phyloP scores from a whole-genome alignment of 2,888 invertebrate species.

The Parnassius orleans region DNA sequence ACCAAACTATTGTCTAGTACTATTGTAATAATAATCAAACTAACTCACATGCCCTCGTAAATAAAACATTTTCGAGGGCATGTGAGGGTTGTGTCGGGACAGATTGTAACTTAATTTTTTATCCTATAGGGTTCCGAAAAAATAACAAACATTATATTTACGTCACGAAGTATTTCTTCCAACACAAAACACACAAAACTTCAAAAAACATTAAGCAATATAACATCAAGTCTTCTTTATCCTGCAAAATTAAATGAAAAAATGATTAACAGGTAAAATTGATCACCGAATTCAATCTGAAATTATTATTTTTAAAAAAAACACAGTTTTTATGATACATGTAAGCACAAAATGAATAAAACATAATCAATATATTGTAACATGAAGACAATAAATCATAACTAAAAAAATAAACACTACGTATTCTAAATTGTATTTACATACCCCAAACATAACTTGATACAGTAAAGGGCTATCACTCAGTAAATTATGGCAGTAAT shows the following conservation, averaged over 20 bases:
- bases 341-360: too few relatives aligned
- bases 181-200: slow-evolving; percentile 42
- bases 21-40: too few relatives aligned
- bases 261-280: neutral
- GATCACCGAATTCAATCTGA: too few relatives aligned
- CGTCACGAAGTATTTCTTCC: slow-evolving; percentile 40
- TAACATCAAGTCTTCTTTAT: slow-evolving; percentile 30
- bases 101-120: neutral
- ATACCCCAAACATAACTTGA: slow-evolving; percentile 45
- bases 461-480: slow-evolving; percentile 47
- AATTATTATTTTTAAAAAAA: too few relatives aligned
- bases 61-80: too few relatives aligned
- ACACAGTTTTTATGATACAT: too few relatives aligned
- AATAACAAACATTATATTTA: slow-evolving; percentile 10
- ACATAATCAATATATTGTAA: slow-evolving; percentile 22
- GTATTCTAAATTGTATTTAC: neutral
- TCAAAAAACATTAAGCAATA: slow-evolving; percentile 29
- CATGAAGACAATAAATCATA: too few relatives aligned
- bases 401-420: slow-evolving; percentile 3
- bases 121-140: too few relatives aligned
- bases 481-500: slow-evolving; percentile 47
- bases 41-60: too few relatives aligned
- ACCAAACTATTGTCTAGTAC: too few relatives aligned
- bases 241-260: slow-evolving; percentile 30
- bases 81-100: neutral